These are phyloP conservation scores for Salarias fasciatus DNA, from an alignment of 2,797 vertebrate species.

Conservation along the genomic window DNA sequence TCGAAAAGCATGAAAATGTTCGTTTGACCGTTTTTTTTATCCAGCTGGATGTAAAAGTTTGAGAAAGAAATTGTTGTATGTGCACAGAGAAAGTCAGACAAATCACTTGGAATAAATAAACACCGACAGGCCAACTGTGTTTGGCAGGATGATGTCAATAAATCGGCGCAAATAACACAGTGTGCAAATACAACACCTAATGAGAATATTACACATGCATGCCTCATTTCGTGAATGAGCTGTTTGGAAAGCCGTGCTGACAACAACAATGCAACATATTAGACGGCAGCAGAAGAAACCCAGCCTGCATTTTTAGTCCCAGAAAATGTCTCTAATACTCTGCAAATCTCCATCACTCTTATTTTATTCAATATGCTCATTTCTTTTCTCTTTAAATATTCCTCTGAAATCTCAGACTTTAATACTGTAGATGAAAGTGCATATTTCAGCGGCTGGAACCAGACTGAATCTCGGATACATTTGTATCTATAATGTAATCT, in stretches of 20 bases:
- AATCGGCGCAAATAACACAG: conserved; percentile 3
- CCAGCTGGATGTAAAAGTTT: too few relatives aligned
- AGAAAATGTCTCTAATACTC: background rate
- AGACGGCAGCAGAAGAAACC: background rate
- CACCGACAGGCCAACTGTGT: too few relatives aligned
- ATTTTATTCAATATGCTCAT: background rate
- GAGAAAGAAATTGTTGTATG: too few relatives aligned
- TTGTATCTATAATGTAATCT: conserved; percentile 49
- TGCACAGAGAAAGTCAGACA: too few relatives aligned
- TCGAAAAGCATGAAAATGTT: too few relatives aligned
- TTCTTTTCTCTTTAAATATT: conserved; percentile 16
- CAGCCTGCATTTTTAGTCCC: background rate
- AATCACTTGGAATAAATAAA: too few relatives aligned
- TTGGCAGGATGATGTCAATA: conserved; percentile 2
- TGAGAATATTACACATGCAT: background rate
- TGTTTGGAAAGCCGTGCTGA: background rate
- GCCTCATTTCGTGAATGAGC: background rate
- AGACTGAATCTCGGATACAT: conserved; percentile 28
- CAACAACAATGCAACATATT: too few relatives aligned
- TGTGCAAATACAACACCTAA: conserved; percentile 2
- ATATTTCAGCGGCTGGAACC: conserved; percentile 19
- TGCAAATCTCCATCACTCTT: background rate
- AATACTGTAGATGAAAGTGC: conserved; percentile 44
- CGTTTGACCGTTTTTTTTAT: too few relatives aligned
- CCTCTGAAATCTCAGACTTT: conserved; percentile 17